These are phyloP conservation scores for Callipepla californica DNA, from an alignment of 2,113 vertebrate species.

Conservation along the genomic window DNA sequence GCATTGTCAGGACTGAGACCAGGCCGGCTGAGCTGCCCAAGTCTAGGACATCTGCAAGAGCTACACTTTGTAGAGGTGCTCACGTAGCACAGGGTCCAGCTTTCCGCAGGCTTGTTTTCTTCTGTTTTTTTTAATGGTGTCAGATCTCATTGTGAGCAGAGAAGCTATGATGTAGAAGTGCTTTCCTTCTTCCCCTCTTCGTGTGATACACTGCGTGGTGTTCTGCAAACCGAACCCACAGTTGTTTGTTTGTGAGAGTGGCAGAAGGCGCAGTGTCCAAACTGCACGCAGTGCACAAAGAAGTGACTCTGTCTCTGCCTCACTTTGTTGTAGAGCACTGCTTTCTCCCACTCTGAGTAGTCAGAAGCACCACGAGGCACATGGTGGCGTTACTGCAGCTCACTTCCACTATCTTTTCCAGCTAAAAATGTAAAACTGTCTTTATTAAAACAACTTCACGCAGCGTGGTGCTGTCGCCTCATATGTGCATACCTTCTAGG, in stretches of 20 bases:
- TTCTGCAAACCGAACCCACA: neutral
- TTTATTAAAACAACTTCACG: constrained; percentile 41
- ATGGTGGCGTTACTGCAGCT: neutral
- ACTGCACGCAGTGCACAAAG: neutral
- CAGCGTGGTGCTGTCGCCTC: neutral
- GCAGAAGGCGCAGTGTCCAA: neutral
- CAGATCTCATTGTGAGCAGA: neutral
- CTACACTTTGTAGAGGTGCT: neutral
- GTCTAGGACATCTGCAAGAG: accelerated
- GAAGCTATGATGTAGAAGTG: neutral
- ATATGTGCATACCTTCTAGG: accelerated
- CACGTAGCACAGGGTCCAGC: neutral
- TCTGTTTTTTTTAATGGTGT: neutral
- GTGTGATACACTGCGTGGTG: neutral
- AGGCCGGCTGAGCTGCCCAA: accelerated
- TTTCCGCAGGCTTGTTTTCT: neutral
- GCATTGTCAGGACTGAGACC: accelerated
- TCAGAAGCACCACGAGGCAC: neutral
- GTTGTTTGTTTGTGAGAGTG: neutral
- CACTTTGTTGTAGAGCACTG: neutral
- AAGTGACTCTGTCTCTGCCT: neutral
- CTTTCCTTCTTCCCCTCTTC: neutral
- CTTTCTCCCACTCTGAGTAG: neutral
- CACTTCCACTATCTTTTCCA: constrained; percentile 28
- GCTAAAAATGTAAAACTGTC: constrained; percentile 40